Evolutionary conservation across 2,888 invertebrate species (phyloP).

Genomic region (Nemurella pictetii): DNA sequence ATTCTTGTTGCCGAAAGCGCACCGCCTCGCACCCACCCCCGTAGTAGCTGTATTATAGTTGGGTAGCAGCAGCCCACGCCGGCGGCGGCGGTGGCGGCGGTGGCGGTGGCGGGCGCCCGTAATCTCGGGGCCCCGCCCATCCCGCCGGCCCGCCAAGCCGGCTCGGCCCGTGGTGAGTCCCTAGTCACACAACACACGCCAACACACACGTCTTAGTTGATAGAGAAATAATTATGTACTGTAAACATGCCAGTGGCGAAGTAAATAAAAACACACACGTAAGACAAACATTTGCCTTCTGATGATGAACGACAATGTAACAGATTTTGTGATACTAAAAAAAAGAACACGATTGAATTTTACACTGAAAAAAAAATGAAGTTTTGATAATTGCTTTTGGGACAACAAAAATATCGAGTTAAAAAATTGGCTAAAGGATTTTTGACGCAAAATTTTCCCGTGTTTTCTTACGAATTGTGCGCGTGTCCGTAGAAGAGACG

Average conservation of each 20-base stretch:
- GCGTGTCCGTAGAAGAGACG: not conserved
- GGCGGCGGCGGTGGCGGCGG: slow-evolving; percentile 8
- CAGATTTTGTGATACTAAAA: slow-evolving; percentile 43
- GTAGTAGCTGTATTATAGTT: slow-evolving; percentile 29
- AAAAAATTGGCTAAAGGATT: slow-evolving; percentile 20
- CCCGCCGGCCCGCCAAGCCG: not conserved
- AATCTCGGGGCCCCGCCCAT: too few relatives aligned
- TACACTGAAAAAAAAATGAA: slow-evolving; percentile 40
- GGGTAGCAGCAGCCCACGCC: slow-evolving; percentile 36
- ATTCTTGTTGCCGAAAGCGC: slow-evolving; percentile 33
- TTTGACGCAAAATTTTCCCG: slow-evolving; percentile 19
- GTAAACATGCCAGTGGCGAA: slow-evolving; percentile 14
- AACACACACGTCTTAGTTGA: slow-evolving; percentile 14
- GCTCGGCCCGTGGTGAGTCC: slow-evolving; percentile 34
- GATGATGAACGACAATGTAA: slow-evolving; percentile 43
- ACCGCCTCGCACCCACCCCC: slow-evolving; percentile 37
- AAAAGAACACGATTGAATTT: slow-evolving; percentile 42
- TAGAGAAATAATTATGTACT: slow-evolving; percentile 15
- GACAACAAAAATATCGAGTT: slow-evolving; percentile 32
- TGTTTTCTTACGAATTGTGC: slow-evolving; percentile 12
- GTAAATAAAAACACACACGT: slow-evolving; percentile 1
- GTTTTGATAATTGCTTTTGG: slow-evolving; percentile 44
- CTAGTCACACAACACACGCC: slow-evolving; percentile 36
- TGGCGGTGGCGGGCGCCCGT: too few relatives aligned
- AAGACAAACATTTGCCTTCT: slow-evolving; percentile 40